Conservation (phyloP, 2,888 invertebrate genomes). For the Electrophaes corylata region DNA sequence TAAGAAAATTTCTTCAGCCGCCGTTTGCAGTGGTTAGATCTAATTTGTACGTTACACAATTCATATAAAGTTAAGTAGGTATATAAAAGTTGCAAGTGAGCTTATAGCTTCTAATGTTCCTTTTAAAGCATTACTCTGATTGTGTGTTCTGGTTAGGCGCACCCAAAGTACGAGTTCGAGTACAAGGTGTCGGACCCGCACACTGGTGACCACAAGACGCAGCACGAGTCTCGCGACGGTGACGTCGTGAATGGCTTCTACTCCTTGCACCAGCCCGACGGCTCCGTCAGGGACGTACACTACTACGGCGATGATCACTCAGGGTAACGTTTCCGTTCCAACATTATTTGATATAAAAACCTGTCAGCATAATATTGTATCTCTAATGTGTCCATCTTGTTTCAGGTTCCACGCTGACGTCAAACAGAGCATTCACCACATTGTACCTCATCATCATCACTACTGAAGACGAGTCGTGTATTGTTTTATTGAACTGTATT, state of each 20-base stretch:
- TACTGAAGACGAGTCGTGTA: constrained; percentile 11
- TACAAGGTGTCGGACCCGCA: constrained; percentile 68
- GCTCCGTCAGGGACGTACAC: constrained; percentile 65
- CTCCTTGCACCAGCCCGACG: constrained; percentile 63
- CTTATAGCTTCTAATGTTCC: not conserved
- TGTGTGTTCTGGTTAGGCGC: constrained; percentile 45
- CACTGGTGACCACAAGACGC: constrained; percentile 80
- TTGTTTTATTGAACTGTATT: constrained; percentile 24
- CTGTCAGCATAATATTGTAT: too few species aligned
- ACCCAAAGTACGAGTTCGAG: constrained; percentile 62
- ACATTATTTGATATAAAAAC: too few species aligned
- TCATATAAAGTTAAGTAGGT: too few species aligned
- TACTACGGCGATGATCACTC: constrained; percentile 78
- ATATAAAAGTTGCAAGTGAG: too few species aligned
- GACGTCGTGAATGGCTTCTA: constrained; percentile 69
- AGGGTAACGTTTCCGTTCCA: constrained; percentile 55
- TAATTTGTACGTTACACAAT: too few species aligned
- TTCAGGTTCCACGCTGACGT: constrained; percentile 54
- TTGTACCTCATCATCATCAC: constrained; percentile 42
- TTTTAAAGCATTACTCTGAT: not conserved
- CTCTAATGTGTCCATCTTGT: not conserved
- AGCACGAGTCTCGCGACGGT: constrained; percentile 68
- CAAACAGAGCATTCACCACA: constrained; percentile 51
- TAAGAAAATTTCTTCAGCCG: too few species aligned
- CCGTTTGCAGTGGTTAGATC: too few species aligned